Conservation (phyloP, 2,797 vertebrate genomes). For the Trichosurus vulpecula region DNA sequence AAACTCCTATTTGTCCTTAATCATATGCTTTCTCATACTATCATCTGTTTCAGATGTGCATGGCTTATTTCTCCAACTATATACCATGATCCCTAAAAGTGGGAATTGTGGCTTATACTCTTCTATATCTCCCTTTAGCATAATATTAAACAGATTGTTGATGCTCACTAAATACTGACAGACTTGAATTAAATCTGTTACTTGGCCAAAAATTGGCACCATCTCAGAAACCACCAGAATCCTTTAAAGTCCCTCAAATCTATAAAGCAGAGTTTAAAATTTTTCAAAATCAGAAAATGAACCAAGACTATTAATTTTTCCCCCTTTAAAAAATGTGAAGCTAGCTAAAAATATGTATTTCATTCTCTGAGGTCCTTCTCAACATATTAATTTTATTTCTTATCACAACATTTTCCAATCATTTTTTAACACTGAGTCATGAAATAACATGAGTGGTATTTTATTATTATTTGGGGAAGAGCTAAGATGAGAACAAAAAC, state of each 20-base stretch:
- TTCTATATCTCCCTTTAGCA: not conserved
- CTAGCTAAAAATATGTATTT: conserved; percentile 3
- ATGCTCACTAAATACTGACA: not conserved
- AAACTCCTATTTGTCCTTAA: not conserved
- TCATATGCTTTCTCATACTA: not conserved
- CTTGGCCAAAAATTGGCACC: not conserved
- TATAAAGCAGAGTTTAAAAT: not conserved
- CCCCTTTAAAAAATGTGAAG: conserved; percentile 15
- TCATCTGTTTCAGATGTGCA: not conserved
- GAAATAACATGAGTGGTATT: not conserved
- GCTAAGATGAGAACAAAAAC: conserved; percentile 33
- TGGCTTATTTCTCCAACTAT: not conserved
- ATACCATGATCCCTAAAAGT: not conserved
- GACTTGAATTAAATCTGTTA: not conserved
- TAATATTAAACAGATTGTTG: not conserved
- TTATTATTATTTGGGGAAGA: conserved; percentile 21
- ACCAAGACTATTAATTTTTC: not conserved
- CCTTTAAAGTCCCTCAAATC: not conserved
- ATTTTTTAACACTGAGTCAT: conserved; percentile 24
- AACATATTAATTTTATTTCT: conserved; percentile 33
- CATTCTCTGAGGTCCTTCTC: not conserved
- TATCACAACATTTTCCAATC: conserved; percentile 17
- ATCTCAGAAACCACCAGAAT: not conserved
- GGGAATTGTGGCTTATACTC: not conserved
- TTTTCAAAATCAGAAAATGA: conserved; percentile 23